phyloP scores from a whole-genome alignment of 2,888 invertebrate genomes.

The Camponotus fellah region DNA sequence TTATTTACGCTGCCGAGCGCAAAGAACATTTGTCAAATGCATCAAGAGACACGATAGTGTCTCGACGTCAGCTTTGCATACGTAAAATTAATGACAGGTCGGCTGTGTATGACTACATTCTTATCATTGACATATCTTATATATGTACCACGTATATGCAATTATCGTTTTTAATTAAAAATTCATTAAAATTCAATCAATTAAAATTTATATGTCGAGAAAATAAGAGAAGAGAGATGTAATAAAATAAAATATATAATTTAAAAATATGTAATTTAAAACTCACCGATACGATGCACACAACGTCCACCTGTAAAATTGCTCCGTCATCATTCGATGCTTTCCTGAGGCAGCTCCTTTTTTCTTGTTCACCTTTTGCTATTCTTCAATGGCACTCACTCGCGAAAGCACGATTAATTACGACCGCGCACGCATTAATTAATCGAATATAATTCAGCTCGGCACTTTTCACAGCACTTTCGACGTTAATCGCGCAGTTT shows the following conservation, averaged over 20 bases:
- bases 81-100: neutral
- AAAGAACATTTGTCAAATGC: constrained; percentile 16
- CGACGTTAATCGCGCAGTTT: neutral
- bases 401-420: neutral
- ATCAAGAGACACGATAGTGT: constrained; percentile 11
- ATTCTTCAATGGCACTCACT: neutral
- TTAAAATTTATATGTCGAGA: too few species aligned
- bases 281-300: neutral
- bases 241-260: too few species aligned
- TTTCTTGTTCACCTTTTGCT: neutral
- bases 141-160: neutral
- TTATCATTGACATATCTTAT: neutral
- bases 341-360: neutral
- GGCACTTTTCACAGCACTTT: neutral
- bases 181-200: too few species aligned
- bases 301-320: neutral
- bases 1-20: constrained; percentile 37
- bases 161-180: too few species aligned
- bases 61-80: neutral
- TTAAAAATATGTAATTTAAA: neutral
- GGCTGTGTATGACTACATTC: neutral
- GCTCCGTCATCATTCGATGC: neutral
- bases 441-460: neutral
- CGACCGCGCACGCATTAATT: neutral
- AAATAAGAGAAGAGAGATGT: too few species aligned